Base-by-base conservation (phyloP, 64 coral and sea anemone species). In the Stichodactyla helianthus region DNA sequence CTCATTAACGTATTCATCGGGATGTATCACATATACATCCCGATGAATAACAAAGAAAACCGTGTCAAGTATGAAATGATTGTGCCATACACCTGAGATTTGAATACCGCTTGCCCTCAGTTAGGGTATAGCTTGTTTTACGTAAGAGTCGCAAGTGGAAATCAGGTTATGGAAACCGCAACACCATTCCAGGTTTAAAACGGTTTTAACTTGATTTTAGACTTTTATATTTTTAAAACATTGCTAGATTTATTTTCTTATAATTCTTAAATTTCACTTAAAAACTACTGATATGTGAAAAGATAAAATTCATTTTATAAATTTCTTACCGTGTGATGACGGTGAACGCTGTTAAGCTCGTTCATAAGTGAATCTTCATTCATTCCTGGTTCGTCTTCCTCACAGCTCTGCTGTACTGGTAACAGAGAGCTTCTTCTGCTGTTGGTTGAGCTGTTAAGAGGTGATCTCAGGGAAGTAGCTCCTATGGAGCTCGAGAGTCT, bases 281-380 rank as follows among this genome's bases (percentile, higher is more conserved):
- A 58, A 11, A 11, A 58, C 6, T 5, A 59, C 6, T 16, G 11
- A 20, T 65, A 19, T 20, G 17, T 65, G 5, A 65, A 19, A 19
- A 65, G 62, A 65, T 6, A 65, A 20, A 26, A 71, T 23, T 5
- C 25, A 28, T 23, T 7, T 71, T 26, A 74, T 27, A 11, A 20
- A 18, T 65, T 52, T 89, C 94, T 87, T 93, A 96, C 94, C 71
- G 74, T 80, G 14, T 79, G 85, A 2, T 80, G 57, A 25, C 62
- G 93, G 14, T 88, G 82, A 60, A 89, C 94, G 14, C 89, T 85
- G 51, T 85, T 96, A 15, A 96, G 25, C 53, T 96, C 94, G 11
- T 89, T 96, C 81, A 96, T 84, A 4, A 96, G 68, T 54, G 94
- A 96, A 71, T 79, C 86, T 88, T 96, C 94, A 87, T 93, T 93